Base-by-base conservation (phyloP, 1,140 invertebrate genomes). In the Platyscapa corneri region DNA sequence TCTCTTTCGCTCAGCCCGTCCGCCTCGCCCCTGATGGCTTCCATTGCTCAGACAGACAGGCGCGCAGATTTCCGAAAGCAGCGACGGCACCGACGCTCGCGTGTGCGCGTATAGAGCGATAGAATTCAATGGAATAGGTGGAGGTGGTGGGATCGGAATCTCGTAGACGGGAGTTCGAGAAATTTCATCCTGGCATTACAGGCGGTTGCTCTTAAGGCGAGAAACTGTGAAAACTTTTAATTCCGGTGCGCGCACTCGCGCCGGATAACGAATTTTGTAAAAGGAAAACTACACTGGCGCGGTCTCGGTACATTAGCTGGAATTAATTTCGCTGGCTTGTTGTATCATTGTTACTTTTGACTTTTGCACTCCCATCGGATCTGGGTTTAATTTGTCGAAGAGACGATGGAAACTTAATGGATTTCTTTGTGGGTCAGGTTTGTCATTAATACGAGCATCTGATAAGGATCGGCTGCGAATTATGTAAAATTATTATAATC, bases 161-260 rank as follows among this genome's bases (percentile, higher is more conserved):
- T 34, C 72, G n/a, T 32, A n/a, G 42, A 83, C 18, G 8, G 53
- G 39, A 34, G 23, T 32, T n/a, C 46, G 77, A 60, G 37, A 75
- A 79, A 81, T 85, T 85, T 85, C 77, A 85, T 80, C 34, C 65
- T 65, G 30, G 30, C 16, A 74, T 78, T 84, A 84, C 76, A 78
- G 3, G 49, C 65, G 75, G 46, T 39, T 53, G 70, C 53, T 60
- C 39, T 56, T 74, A 82, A 72, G n/a, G 0, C 34, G 32, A 42
- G 30, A 53, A 72, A 46, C 80, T 56, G 32, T 27, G 80, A 74
- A 27, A 72, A 79, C 67, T 80, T 78, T 85, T 85, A 80, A 85
- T 80, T 85, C 46, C n/a, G 65, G 46, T 0, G 20, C 30, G 2
- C n/a, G 6, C 30, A 32, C 32, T 42, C 18, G 0, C 12, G 23